A percentile compares a stretch with the other conserved stretches of the same genome.
Conservation (phyloP, 2,888 invertebrate species). For the Gandaritis pyraliata region DNA sequence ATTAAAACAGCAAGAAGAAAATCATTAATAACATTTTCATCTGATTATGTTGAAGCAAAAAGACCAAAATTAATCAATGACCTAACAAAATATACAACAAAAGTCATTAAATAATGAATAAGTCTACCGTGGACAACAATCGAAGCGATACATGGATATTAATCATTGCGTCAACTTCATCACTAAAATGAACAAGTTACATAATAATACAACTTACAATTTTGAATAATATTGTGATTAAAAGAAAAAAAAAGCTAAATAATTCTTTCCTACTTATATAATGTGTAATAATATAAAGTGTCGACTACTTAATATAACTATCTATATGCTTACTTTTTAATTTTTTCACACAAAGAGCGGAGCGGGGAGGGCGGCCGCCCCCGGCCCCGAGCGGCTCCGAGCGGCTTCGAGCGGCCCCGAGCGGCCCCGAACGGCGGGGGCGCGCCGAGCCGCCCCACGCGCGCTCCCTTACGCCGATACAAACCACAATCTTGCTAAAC, state of each 20-base stretch:
- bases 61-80: slow-evolving; percentile 84
- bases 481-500: slow-evolving; percentile 72
- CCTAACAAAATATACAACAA: slow-evolving; percentile 85
- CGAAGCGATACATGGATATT: slow-evolving; percentile 68
- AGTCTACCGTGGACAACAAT: slow-evolving; percentile 70
- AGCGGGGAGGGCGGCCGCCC: slow-evolving; percentile 51
- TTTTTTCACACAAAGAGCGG: slow-evolving; percentile 80
- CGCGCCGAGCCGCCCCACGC: slow-evolving; percentile 37
- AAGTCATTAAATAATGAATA: slow-evolving; percentile 83
- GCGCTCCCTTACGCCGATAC: slow-evolving; percentile 58
- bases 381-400: no score
- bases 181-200: slow-evolving; percentile 79
- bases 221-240: slow-evolving; percentile 84
- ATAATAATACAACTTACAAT: slow-evolving; percentile 83
- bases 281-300: slow-evolving; percentile 84
- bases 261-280: slow-evolving; percentile 84
- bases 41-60: slow-evolving; percentile 77
- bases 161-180: slow-evolving; percentile 69
- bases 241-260: slow-evolving; percentile 82
- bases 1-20: slow-evolving; percentile 84
- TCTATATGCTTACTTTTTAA: slow-evolving; percentile 72
- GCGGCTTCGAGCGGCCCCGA: no score
- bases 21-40: slow-evolving; percentile 79
- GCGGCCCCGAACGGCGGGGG: slow-evolving; percentile 15
- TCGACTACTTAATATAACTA: slow-evolving; percentile 83